Evolutionary conservation across 2,113 vertebrate species (phyloP).

Genomic region (Ariopsis seemanni): DNA sequence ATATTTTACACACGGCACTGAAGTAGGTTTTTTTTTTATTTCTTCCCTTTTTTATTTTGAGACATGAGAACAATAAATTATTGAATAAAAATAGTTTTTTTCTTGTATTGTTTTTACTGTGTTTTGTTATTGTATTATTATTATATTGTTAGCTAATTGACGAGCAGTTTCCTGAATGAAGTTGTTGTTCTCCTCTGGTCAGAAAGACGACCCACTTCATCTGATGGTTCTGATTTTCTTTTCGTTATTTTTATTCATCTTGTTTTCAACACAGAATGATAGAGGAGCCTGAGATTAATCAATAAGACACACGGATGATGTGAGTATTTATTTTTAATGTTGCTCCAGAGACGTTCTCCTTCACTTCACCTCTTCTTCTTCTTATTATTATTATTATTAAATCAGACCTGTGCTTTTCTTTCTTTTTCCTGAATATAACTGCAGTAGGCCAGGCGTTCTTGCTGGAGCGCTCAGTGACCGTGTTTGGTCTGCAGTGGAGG

Average conservation of each 20-base stretch:
- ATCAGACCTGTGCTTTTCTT: not conserved
- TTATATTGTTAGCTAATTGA: not conserved
- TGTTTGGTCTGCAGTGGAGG: slow-evolving; percentile 47
- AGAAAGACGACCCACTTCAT: not conserved
- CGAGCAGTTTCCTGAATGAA: not conserved
- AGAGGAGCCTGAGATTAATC: not conserved
- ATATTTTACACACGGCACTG: not conserved
- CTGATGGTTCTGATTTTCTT: not conserved
- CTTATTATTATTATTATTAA: not conserved
- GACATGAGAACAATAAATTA: not conserved
- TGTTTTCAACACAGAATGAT: not conserved
- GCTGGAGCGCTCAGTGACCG: slow-evolving; percentile 13
- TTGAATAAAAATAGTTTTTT: not conserved
- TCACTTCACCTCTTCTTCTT: not conserved
- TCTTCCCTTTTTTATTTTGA: not conserved
- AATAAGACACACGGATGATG: not conserved
- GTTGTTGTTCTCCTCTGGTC: not conserved
- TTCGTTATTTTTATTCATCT: not conserved
- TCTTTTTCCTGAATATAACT: not conserved
- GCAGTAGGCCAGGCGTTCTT: not conserved
- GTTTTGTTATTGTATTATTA: not conserved
- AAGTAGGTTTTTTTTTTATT: not conserved
- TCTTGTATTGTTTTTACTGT: not conserved
- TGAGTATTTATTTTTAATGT: not conserved
- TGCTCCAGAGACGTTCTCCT: not conserved